Percentiles rank a stretch among this genome's conserved stretches.
phyloP scores from a whole-genome alignment of 2,113 vertebrate genomes.

The Pedetes capensis region DNA sequence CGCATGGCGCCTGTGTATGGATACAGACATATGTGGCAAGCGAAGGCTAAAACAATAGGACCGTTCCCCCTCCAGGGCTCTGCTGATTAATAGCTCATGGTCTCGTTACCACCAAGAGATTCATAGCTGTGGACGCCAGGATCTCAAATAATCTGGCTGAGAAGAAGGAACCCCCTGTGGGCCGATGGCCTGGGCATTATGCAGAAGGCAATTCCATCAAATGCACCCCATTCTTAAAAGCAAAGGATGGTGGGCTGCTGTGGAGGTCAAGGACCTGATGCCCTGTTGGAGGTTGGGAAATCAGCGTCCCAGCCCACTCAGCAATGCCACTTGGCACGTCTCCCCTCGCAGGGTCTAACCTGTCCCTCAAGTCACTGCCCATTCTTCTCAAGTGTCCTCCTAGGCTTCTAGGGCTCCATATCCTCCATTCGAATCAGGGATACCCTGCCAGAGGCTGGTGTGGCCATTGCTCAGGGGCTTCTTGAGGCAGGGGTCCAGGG shows the following conservation, averaged over 20 bases:
- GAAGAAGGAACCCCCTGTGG: not conserved
- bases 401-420: not conserved
- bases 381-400: rapidly evolving
- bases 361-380: not conserved
- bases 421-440: rapidly evolving
- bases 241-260: not conserved
- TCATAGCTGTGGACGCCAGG: not conserved
- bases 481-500: not conserved
- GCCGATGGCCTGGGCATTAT: rapidly evolving
- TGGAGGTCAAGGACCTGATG: not conserved
- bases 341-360: no score
- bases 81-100: not conserved
- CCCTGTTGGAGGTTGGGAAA: not conserved
- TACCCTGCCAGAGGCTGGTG: not conserved
- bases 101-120: not conserved
- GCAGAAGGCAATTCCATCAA: rapidly evolving
- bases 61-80: not conserved
- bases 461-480: not conserved
- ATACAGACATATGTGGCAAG: rapidly evolving
- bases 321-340: rapidly evolving
- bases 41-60: not conserved
- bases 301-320: not conserved
- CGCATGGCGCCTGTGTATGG: rapidly evolving
- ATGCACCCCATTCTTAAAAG: not conserved
- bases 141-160: not conserved